Percentiles rank a stretch among this genome's conserved stretches.
Conservation (phyloP, 2,888 invertebrate genomes). For the Therioaphis trifolii region DNA sequence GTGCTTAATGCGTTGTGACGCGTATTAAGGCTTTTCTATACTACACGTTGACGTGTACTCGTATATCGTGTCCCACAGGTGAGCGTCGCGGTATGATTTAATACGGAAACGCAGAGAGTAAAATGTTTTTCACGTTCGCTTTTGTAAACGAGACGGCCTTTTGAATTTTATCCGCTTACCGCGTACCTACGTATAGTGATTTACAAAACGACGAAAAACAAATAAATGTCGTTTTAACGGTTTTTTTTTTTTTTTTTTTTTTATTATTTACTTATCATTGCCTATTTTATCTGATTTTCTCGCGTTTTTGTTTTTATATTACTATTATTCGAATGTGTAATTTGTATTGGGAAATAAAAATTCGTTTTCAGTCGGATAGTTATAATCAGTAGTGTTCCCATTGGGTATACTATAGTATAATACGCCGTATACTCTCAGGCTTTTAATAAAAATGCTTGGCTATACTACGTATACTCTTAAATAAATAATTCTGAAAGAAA, state of each 20-base stretch:
- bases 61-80: background rate
- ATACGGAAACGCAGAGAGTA: background rate
- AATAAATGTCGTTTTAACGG: background rate
- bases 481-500: too few relatives aligned
- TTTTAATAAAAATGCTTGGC: too few relatives aligned
- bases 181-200: background rate
- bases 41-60: too few relatives aligned
- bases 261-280: background rate
- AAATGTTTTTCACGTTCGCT: background rate
- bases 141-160: background rate
- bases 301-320: too few relatives aligned
- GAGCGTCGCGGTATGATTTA: background rate
- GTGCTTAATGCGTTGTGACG: slow-evolving; percentile 46
- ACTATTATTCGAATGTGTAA: too few relatives aligned
- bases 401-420: too few relatives aligned
- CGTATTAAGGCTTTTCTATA: slow-evolving; percentile 39
- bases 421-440: too few relatives aligned
- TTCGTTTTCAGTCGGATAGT: too few relatives aligned
- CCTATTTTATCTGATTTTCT: background rate
- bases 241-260: background rate
- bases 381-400: too few relatives aligned
- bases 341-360: too few relatives aligned
- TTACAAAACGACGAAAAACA: background rate
- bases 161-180: background rate
- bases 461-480: too few relatives aligned